Conservation (phyloP, 2,797 vertebrate genomes). For the Myotis daubentonii region DNA sequence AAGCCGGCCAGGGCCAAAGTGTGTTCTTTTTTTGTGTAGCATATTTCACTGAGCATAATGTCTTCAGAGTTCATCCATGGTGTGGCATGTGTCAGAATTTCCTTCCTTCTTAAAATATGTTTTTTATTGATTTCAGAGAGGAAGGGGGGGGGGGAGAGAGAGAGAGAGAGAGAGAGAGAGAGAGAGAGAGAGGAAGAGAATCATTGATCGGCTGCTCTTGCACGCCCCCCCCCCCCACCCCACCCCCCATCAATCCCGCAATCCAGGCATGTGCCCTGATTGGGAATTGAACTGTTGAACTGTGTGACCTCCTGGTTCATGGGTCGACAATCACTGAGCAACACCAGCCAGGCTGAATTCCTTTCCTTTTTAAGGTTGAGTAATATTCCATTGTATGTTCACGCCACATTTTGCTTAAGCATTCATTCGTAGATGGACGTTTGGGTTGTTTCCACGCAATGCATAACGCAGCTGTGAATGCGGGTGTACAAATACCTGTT, state of each 20-base stretch:
- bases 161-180: too few species aligned
- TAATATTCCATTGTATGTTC: not conserved
- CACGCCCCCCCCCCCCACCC: accelerated
- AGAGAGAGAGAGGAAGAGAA: too few species aligned
- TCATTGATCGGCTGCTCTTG: too few species aligned
- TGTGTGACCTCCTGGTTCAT: too few species aligned
- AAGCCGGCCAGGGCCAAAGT: too few species aligned
- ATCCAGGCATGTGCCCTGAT: too few species aligned
- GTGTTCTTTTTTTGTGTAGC: not conserved
- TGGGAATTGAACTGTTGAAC: too few species aligned
- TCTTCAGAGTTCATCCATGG: not conserved
- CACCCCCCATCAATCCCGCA: too few species aligned
- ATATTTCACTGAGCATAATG: not conserved
- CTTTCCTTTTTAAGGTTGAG: not conserved
- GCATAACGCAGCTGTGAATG: not conserved
- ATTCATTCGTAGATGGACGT: accelerated
- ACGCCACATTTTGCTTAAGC: not conserved
- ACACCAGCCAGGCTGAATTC: too few species aligned
- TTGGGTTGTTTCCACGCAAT: not conserved
- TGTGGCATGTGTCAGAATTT: not conserved
- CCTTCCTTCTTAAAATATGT: not conserved
- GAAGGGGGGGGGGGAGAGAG: too few species aligned
- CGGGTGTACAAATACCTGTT: not conserved
- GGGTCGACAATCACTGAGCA: too few species aligned
- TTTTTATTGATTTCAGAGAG: too few species aligned